Evolutionary conservation across 2,113 vertebrate species (phyloP), one percentile per base, ranked within the genome.

Genomic region (Odocoileus hemionus): DNA sequence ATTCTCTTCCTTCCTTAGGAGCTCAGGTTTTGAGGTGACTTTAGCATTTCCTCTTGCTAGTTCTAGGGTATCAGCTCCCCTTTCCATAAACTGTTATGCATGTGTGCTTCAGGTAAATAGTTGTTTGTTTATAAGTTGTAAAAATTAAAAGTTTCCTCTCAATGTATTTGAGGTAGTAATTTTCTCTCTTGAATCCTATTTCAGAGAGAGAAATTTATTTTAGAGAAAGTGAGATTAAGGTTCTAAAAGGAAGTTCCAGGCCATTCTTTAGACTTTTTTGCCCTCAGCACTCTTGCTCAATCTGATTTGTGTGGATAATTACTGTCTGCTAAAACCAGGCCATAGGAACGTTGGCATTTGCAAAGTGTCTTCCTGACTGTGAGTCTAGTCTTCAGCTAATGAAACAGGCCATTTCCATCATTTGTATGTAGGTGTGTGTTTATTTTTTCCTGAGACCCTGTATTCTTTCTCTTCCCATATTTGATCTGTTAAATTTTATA

Each of bases 1-100:
- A 95, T 89, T 78, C 47, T 92, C 47, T 97, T 94, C 91, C 64
- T 97, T 94, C 87, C 57, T 91, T 95, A 74, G 67, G 67, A 74
- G 79, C 30, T 96, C 79, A 96, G 86, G 36, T 93, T 97, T 98
- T 98, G 82, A 91, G 58, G 76, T 94, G 92, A 96, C 47, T 91
- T 93, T 30, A 95, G 60, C 36, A 61, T 94, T 98, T 97, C 93
- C 61, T 94, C 47, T 97, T 89, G 67, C 52, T 67, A 84, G 43
- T 7, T 16, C 10, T 78, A 88, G 19, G 19, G 7, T 94, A 12
- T 93, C 33, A 97, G 45, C 60, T 96, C 87, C 79, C 58, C 17
- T 98, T 95, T 70, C 47, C 12, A 57, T 96, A 79, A 95, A 64
- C 39, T 70, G 25, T 89, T 96, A 36, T 89, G 16, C n/a, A 54